phyloP scores from a whole-genome alignment of 2,888 invertebrate genomes.

The Polyommatus icarus region DNA sequence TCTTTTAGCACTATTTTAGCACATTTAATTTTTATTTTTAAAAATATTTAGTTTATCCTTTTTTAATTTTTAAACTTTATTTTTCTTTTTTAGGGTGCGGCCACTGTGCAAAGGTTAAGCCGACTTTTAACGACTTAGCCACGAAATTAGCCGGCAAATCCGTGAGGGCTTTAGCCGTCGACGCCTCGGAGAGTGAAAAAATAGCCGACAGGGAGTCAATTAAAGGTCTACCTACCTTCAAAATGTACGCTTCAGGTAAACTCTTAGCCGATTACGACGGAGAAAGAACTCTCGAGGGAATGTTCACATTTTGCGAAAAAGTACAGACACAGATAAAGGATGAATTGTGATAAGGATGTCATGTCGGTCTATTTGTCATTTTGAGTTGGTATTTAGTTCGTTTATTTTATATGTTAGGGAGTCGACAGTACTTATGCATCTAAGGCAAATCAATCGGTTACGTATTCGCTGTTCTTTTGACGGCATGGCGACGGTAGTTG shows the following conservation, averaged over 20 bases:
- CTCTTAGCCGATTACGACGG: slow-evolving; percentile 79
- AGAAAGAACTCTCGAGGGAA: slow-evolving; percentile 75
- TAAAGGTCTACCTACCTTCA: slow-evolving; percentile 84
- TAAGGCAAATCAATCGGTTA: no score
- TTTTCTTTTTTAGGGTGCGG: slow-evolving; percentile 82
- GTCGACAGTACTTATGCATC: background rate
- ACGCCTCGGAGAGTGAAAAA: slow-evolving; percentile 83
- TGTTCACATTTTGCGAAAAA: slow-evolving; percentile 72
- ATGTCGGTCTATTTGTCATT: background rate
- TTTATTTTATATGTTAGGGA: background rate
- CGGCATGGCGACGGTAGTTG: no score
- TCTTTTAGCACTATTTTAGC: no score
- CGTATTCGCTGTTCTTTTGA: no score
- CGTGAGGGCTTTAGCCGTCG: slow-evolving; percentile 80
- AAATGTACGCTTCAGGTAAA: slow-evolving; percentile 80
- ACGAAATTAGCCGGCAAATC: slow-evolving; percentile 60
- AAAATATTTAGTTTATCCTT: no score
- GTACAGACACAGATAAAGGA: slow-evolving; percentile 58
- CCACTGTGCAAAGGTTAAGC: slow-evolving; percentile 85
- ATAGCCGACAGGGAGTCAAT: slow-evolving; percentile 82
- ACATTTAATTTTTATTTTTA: no score
- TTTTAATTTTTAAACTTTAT: background rate
- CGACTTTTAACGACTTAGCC: slow-evolving; percentile 82
- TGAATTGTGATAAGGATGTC: slow-evolving; percentile 59
- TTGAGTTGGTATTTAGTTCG: background rate